Conservation (phyloP, 2,888 invertebrate species). For the Nymphalis c-album region DNA sequence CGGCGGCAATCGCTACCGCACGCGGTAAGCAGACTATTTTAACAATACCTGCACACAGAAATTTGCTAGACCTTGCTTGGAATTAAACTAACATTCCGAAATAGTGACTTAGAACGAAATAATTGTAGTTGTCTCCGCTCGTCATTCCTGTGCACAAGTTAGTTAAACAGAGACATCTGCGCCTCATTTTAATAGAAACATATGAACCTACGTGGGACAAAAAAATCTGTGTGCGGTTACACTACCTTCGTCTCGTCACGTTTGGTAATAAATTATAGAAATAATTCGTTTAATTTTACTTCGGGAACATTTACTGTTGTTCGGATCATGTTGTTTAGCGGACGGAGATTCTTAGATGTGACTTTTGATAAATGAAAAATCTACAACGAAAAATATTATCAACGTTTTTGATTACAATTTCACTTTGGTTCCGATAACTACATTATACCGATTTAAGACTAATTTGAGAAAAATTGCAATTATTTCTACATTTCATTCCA, state of each 20-base stretch:
- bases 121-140: slow-evolving; percentile 11
- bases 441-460: slow-evolving; percentile 6
- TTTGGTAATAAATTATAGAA: slow-evolving; percentile 34
- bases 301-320: slow-evolving; percentile 8
- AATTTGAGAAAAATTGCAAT: slow-evolving; percentile 10
- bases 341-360: slow-evolving; percentile 46
- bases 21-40: slow-evolving; percentile 36
- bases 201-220: slow-evolving; percentile 15
- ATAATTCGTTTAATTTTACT: slow-evolving; percentile 23
- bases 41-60: slow-evolving; percentile 40
- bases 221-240: slow-evolving; percentile 36
- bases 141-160: slow-evolving; percentile 28
- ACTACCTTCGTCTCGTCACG: slow-evolving; percentile 24
- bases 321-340: slow-evolving; percentile 39
- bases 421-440: slow-evolving; percentile 8
- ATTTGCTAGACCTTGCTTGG: slow-evolving; percentile 19
- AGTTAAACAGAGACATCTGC: slow-evolving; percentile 13
- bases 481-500: slow-evolving; percentile 29
- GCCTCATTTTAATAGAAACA: slow-evolving; percentile 21
- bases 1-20: slow-evolving; percentile 54
- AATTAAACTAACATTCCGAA: slow-evolving; percentile 13
- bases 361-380: slow-evolving; percentile 29
- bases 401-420: neutral
- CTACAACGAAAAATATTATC: slow-evolving; percentile 7
- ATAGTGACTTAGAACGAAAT: slow-evolving; percentile 15